These are phyloP conservation scores for Ennomos quercinarius DNA, from an alignment of 2,888 invertebrate species.

Conservation along the genomic window DNA sequence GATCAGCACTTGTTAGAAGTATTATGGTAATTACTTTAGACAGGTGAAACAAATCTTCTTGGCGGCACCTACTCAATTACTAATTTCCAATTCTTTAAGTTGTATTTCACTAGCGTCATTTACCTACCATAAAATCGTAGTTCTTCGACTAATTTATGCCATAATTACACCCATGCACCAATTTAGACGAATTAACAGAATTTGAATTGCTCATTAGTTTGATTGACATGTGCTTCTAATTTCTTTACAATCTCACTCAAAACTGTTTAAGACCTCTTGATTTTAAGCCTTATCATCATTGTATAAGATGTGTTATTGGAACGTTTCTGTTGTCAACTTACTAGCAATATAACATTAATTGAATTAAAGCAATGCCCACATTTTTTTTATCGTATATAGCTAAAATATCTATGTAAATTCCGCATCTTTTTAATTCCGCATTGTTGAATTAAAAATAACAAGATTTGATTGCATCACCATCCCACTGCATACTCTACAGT, in stretches of 20 bases:
- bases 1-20: too few relatives aligned
- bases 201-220: slow-evolving; percentile 80
- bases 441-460: too few relatives aligned
- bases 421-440: background rate
- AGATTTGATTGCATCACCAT: too few relatives aligned
- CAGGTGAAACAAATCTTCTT: background rate
- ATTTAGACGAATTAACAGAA: slow-evolving; percentile 74
- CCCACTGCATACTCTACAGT: too few relatives aligned
- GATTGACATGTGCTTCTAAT: slow-evolving; percentile 76
- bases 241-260: slow-evolving; percentile 46
- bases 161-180: slow-evolving; percentile 61
- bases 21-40: too few relatives aligned
- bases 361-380: slow-evolving; percentile 50
- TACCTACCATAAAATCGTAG: slow-evolving; percentile 41
- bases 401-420: slow-evolving; percentile 6
- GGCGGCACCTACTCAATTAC: slow-evolving; percentile 28
- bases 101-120: slow-evolving; percentile 40
- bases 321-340: slow-evolving; percentile 1
- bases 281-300: slow-evolving; percentile 14
- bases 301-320: slow-evolving; percentile 10
- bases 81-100: slow-evolving; percentile 33
- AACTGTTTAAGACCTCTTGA: slow-evolving; percentile 5
- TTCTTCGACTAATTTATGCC: slow-evolving; percentile 48
- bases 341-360: slow-evolving; percentile 58
- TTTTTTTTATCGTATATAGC: slow-evolving; percentile 21